Base-by-base conservation (phyloP, 2,113 vertebrate genomes). In the Rana temporaria region DNA sequence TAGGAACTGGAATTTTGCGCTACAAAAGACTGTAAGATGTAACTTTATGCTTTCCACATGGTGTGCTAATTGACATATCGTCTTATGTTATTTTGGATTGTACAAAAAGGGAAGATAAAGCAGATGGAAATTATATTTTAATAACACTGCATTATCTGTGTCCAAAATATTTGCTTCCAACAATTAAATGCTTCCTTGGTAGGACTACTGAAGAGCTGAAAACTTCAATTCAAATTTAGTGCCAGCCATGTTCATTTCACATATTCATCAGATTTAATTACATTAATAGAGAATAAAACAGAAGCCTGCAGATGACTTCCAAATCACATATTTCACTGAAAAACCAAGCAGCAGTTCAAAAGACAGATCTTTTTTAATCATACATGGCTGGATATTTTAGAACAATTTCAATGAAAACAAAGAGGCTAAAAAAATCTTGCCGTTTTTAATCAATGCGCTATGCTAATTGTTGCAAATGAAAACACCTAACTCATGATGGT, bases 61-160 rank as follows among this genome's bases (percentile, higher is more conserved):
- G 55, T 80, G 63, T 76, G 60, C 59, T 77, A 79, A 83, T 63
- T 66, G 82, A 84, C 20, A 87, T 20, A 69, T 56, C 79, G 26
- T 57, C 62, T 38, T 78, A 38, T 74, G 70, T 85, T 76, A 74
- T 84, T 85, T 79, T 82, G 65, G 62, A 79, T 82, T 84, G 81
- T 69, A 82, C 83, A 86, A 15, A 42, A 85, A 82, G 81, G 24
- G 38, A 85, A 85, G 55, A 76, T 74, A 81, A 19, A 75, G 3
- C 42, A 86, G 85, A 85, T 85, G 83, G 83, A 83, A 80, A 68
- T 82, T 82, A 85, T 70, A 72, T 81, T 86, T 75, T 83, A 83
- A 83, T 76, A 87, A 55, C 85, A 86, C 80, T 78, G 81, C 64
- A 78, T 80, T 81, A 76, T 83, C 81, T 71, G 26, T 76, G 55